phyloP scores from a whole-genome alignment of 2,113 vertebrate genomes.

The Sinocyclocheilus maitianheensis region DNA sequence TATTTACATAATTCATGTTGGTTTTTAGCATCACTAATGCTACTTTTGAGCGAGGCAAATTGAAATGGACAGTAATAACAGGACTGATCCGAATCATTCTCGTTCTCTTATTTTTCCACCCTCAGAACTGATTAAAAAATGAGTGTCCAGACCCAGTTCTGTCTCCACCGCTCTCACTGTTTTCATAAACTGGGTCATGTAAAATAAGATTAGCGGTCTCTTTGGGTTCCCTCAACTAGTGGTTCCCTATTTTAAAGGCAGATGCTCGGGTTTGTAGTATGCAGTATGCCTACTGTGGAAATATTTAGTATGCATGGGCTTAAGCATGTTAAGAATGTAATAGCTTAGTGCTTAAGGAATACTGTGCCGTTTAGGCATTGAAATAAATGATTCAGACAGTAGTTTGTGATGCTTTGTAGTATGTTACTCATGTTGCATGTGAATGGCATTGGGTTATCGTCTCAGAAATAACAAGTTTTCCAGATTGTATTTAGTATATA shows the following conservation, averaged over 20 bases:
- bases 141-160: slow-evolving; percentile 24
- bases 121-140: slow-evolving; percentile 5
- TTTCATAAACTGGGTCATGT: slow-evolving; percentile 25
- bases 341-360: no score
- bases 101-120: neutral
- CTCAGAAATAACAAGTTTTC: no score
- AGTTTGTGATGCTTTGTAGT: no score
- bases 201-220: neutral
- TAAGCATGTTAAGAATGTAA: no score
- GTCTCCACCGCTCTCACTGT: neutral
- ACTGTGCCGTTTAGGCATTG: neutral
- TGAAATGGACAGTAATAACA: neutral
- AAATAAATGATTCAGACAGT: neutral
- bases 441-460: no score
- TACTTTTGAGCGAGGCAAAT: neutral
- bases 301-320: neutral
- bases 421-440: no score
- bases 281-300: neutral
- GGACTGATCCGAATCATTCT: neutral
- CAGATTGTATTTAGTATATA: no score
- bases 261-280: neutral
- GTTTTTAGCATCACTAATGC: neutral
- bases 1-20: slow-evolving; percentile 8
- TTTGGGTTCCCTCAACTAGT: neutral
- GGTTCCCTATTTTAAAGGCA: neutral